Percentiles rank a stretch among this genome's conserved stretches.
These are phyloP conservation scores for Lasioglossum oenotherae DNA, from an alignment of 2,888 invertebrate genomes.

Conservation along the genomic window DNA sequence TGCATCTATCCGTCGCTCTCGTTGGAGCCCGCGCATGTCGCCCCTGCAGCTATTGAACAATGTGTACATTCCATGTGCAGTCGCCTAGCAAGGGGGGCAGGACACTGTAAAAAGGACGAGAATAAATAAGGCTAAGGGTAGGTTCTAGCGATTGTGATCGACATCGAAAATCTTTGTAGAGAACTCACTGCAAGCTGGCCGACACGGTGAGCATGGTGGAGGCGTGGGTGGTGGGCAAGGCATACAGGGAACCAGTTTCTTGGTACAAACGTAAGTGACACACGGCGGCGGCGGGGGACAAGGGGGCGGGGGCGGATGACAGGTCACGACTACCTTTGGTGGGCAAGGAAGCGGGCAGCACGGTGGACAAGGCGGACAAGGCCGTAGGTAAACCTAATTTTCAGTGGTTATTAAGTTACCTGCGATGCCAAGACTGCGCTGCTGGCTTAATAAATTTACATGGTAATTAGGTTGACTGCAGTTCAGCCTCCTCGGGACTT, in stretches of 20 bases:
- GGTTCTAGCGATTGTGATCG: not conserved
- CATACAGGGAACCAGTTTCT: constrained; percentile 68
- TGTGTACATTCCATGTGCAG: not conserved
- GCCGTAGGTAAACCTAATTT: constrained; percentile 72
- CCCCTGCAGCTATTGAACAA: not conserved
- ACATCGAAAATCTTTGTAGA: not conserved
- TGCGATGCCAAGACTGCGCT: constrained; percentile 3
- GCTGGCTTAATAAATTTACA: constrained; percentile 23
- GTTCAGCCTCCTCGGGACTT: not conserved
- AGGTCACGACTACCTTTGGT: constrained; percentile 70
- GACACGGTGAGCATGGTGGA: constrained; percentile 65
- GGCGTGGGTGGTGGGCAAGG: constrained; percentile 72
- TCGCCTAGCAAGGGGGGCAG: constrained; percentile 43
- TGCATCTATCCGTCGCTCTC: constrained; percentile 24
- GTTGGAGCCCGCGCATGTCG: not conserved
- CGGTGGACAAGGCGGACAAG: constrained; percentile 70
- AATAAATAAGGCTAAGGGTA: not conserved
- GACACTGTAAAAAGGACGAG: constrained; percentile 36
- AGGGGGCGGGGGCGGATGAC: constrained; percentile 58
- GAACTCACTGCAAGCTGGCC: constrained; percentile 60
- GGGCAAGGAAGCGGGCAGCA: constrained; percentile 73
- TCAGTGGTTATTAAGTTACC: constrained; percentile 29
- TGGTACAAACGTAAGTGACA: constrained; percentile 62
- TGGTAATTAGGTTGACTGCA: not conserved
- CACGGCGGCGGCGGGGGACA: constrained; percentile 59